Percentiles rank a stretch among this genome's conserved stretches.
These are phyloP conservation scores for Laticauda laticaudata DNA, from an alignment of 2,113 vertebrate genomes.

Conservation along the genomic window DNA sequence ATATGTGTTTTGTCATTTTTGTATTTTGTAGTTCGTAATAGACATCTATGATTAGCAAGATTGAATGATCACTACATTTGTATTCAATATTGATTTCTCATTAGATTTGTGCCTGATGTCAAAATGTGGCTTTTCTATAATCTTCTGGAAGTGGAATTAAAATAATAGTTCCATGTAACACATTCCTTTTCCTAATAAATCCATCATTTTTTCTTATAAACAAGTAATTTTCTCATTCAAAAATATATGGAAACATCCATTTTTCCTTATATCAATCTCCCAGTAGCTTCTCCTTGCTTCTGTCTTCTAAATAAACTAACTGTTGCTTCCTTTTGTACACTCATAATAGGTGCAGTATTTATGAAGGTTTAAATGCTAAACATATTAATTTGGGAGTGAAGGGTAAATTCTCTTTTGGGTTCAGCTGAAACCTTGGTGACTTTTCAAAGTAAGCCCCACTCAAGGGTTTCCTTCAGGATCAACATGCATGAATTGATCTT, in stretches of 20 bases:
- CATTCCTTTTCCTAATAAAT: neutral
- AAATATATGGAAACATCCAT: neutral
- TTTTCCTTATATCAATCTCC: neutral
- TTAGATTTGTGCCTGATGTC: neutral
- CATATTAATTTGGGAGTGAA: neutral
- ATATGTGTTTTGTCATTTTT: neutral
- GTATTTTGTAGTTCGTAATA: neutral
- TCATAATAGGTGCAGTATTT: neutral
- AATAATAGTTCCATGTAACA: neutral
- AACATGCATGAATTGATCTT: neutral
- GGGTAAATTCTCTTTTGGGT: neutral
- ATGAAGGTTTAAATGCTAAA: neutral
- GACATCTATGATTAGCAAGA: neutral
- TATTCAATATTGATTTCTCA: neutral
- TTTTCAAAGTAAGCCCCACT: neutral
- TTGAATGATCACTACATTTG: neutral
- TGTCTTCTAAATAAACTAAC: neutral
- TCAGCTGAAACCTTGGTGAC: neutral
- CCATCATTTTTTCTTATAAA: neutral
- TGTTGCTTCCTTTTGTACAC: neutral
- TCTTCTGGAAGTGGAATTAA: neutral
- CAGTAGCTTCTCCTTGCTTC: neutral
- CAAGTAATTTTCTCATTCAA: neutral
- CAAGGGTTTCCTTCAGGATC: neutral
- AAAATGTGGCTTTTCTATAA: neutral